phyloP scores from a whole-genome alignment of 2,113 vertebrate species.

The Varanus komodoensis region DNA sequence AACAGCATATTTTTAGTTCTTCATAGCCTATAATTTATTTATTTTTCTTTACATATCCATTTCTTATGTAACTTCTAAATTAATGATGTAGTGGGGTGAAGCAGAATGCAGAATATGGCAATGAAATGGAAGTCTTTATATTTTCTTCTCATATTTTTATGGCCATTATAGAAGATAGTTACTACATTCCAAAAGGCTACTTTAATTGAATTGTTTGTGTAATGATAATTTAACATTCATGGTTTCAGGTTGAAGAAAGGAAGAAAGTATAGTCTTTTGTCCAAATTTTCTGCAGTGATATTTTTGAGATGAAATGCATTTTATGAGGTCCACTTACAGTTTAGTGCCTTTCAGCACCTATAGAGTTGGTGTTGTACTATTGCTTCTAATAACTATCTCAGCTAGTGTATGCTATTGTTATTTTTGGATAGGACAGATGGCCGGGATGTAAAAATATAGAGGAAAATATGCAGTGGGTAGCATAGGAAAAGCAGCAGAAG shows the following conservation, averaged over 20 bases:
- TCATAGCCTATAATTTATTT: slow-evolving; percentile 53
- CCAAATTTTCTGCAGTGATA: slow-evolving; percentile 1
- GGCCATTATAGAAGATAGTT: slow-evolving; percentile 64
- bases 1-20: slow-evolving; percentile 43
- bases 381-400: not conserved
- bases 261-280: not conserved
- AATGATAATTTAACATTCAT: slow-evolving; percentile 42
- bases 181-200: slow-evolving; percentile 65
- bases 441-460: slow-evolving; percentile 26
- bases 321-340: not conserved
- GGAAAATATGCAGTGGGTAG: rapidly evolving
- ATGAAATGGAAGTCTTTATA: slow-evolving; percentile 53
- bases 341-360: not conserved
- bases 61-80: slow-evolving; percentile 60
- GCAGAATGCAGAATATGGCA: slow-evolving; percentile 59
- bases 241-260: not conserved
- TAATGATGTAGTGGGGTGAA: slow-evolving; percentile 52
- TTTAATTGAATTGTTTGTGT: slow-evolving; percentile 65
- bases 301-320: not conserved
- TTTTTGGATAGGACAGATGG: not conserved
- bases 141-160: slow-evolving; percentile 53
- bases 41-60: slow-evolving; percentile 35
- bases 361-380: slow-evolving; percentile 7
- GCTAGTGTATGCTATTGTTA: not conserved
- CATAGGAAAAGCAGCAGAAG: not conserved